These are phyloP conservation scores for Phrynocephalus versicolor DNA, from an alignment of 2,113 vertebrate species.

Conservation along the genomic window DNA sequence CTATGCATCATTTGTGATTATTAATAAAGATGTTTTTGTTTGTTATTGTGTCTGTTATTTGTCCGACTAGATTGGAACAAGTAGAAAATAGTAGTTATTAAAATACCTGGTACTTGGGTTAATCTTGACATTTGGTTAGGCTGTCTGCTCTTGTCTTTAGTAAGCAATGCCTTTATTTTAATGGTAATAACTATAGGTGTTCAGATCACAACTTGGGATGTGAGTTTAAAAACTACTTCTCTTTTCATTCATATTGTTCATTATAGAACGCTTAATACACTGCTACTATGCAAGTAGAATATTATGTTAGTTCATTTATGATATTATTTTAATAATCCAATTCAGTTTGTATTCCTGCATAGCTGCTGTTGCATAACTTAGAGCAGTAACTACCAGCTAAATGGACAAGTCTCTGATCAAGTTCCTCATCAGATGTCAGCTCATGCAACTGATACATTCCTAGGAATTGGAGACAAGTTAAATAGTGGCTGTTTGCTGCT, in stretches of 20 bases:
- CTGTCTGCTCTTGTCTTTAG: not conserved
- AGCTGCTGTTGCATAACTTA: too few relatives aligned
- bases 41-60: constrained; percentile 40
- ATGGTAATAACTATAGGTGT: not conserved
- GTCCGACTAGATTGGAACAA: not conserved
- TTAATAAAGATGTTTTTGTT: constrained; percentile 73
- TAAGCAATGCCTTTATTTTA: not conserved
- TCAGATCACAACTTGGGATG: not conserved
- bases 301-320: not conserved
- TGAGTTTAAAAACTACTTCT: not conserved
- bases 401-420: too few relatives aligned
- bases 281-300: not conserved
- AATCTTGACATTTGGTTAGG: not conserved
- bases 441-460: too few relatives aligned
- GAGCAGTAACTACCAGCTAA: too few relatives aligned
- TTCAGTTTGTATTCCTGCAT: too few relatives aligned
- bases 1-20: constrained; percentile 75
- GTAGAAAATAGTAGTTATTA: not conserved
- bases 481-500: too few relatives aligned
- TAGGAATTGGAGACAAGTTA: too few relatives aligned
- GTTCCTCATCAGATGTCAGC: too few relatives aligned
- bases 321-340: too few relatives aligned
- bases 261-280: too few relatives aligned
- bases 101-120: not conserved
- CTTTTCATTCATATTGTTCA: too few relatives aligned